These are phyloP conservation scores for Stratiolaelaps scimitus DNA, from an alignment of 1,140 invertebrate species.

Conservation along the genomic window DNA sequence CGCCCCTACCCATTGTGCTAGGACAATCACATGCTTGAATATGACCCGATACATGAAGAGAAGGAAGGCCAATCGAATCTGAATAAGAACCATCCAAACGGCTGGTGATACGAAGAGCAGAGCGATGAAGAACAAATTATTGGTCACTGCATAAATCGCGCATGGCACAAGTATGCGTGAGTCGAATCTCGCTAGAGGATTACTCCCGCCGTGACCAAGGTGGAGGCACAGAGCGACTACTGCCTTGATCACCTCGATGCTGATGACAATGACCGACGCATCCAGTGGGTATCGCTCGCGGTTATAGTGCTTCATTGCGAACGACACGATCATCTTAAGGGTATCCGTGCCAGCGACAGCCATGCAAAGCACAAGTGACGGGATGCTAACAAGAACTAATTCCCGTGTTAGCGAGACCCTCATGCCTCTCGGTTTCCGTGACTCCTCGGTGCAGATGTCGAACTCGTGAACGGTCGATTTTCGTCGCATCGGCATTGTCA, in stretches of 20 bases:
- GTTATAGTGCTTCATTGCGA: conserved; percentile 13
- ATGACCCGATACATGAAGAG: conserved; percentile 1
- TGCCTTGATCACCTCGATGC: not conserved
- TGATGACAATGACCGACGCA: not conserved
- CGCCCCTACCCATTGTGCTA: not conserved
- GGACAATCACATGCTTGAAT: not conserved
- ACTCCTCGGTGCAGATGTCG: no score
- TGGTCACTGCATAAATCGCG: not conserved
- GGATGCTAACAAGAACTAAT: not conserved
- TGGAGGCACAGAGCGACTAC: not conserved
- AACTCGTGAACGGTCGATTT: no score
- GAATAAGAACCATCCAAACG: not conserved
- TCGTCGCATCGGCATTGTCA: no score
- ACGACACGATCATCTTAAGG: not conserved
- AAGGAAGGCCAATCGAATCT: conserved; percentile 4
- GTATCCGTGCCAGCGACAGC: not conserved
- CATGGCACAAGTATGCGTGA: not conserved
- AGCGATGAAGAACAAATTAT: conserved; percentile 10
- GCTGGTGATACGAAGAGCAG: not conserved
- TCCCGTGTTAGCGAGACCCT: not conserved
- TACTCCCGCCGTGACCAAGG: not conserved
- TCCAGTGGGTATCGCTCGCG: not conserved
- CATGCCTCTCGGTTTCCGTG: not conserved
- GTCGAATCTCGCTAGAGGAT: not conserved
- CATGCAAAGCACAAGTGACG: not conserved